A percentile compares a stretch with the other conserved stretches of the same genome.
Evolutionary conservation across 2,113 vertebrate genomes (phyloP).

Genomic region (Ictalurus punctatus): DNA sequence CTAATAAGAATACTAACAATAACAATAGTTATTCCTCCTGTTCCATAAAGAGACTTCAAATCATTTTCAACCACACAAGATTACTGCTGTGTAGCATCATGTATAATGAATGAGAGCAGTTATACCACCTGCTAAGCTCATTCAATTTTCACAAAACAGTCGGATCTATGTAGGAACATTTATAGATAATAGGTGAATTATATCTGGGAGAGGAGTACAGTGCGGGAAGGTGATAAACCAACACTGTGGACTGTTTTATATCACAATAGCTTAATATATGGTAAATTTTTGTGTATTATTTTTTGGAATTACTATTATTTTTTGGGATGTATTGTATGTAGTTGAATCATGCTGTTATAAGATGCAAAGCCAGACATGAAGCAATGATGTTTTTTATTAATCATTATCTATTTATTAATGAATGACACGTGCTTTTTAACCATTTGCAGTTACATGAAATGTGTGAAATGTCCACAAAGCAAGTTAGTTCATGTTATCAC

Average conservation of each 20-base stretch:
- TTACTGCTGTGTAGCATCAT: constrained; percentile 14
- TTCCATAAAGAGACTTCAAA: constrained; percentile 12
- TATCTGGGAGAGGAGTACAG: not conserved
- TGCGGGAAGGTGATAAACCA: not conserved
- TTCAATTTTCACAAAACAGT: not conserved
- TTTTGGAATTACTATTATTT: not conserved
- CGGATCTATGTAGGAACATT: not conserved
- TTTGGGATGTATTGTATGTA: not conserved
- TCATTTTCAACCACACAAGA: constrained; percentile 23
- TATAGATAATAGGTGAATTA: constrained; percentile 21
- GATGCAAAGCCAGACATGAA: not conserved
- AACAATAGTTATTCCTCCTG: too few relatives aligned
- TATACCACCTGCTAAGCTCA: constrained; percentile 30
- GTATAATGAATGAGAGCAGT: constrained; percentile 35
- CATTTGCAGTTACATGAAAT: not conserved
- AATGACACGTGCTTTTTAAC: not conserved
- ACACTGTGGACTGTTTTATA: not conserved
- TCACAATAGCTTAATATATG: not conserved
- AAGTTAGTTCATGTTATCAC: not conserved
- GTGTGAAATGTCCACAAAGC: not conserved
- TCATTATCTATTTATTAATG: not conserved
- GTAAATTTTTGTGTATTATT: not conserved
- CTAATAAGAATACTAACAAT: too few relatives aligned
- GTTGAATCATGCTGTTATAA: not conserved
- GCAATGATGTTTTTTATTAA: not conserved